Base-by-base conservation (phyloP, 2,797 vertebrate species). In the Capromys pilorides region DNA sequence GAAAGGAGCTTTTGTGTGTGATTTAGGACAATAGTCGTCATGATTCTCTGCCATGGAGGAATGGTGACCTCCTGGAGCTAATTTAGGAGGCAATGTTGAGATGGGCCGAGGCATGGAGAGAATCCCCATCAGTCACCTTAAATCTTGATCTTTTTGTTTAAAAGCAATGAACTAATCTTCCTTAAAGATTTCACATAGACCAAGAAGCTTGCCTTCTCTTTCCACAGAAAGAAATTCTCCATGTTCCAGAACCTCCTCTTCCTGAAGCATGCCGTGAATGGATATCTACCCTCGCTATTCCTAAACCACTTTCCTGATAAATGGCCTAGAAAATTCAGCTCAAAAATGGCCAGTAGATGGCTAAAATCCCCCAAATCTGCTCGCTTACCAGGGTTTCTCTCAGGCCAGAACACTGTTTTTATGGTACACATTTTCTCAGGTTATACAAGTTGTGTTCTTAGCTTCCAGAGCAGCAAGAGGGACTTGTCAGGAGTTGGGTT, bases 11-110 rank as follows among this genome's bases (percentile, higher is more conserved):
- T 97, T 96, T 98, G 96, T 97, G 96, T 98, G 96, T 61, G 96
- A 97, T 97, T 98, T 97, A 96, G 95, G 93, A 97, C 97, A 96
- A 96, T 97, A 96, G 97, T 98, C 97, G 98, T 98, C 98, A 97
- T 97, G 97, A 96, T 97, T 86, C 95, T 89, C 88, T 96, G 97
- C 73, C 96, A 91, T 97, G 97, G 97, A 98, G 96, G 97, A 97
- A 98, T 96, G 97, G 98, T 97, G 97, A 97, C 96, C 96, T 96
- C 97, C 97, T 98, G 97, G 97, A 97, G 97, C 97, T 98, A 97
- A 98, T 98, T 98, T 98, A 98, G 97, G 96, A 98, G 97, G 97
- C 96, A 96, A 96, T 95, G 97, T 97, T 96, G 97, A 97, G 97
- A 96, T 98, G 95, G 97, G 96, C 95, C 95, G 97, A 98, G 97